These are phyloP conservation scores for Rhorus exstirpatorius DNA, from an alignment of 2,888 invertebrate species.

Conservation along the genomic window DNA sequence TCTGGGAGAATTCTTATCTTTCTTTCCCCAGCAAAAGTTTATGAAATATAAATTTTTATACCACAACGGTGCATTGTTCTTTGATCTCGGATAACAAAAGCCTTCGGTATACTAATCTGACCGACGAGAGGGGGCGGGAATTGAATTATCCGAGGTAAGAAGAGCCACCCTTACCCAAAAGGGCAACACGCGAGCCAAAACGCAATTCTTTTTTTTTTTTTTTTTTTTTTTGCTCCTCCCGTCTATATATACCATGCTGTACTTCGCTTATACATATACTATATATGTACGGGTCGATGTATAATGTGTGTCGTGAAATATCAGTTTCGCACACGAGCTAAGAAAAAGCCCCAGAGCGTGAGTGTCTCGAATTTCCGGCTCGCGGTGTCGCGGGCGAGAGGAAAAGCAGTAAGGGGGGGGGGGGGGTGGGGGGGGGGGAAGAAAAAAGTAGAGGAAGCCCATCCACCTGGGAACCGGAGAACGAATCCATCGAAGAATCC, in stretches of 20 bases:
- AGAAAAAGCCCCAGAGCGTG: conserved; percentile 53
- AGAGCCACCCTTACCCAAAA: conserved; percentile 35
- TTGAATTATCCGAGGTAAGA: conserved; percentile 21
- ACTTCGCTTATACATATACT: too few species aligned
- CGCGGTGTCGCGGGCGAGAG: conserved; percentile 35
- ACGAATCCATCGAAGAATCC: conserved; percentile 69
- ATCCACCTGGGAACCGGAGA: conserved; percentile 64
- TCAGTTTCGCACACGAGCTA: conserved; percentile 67
- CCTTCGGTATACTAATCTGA: conserved; percentile 10
- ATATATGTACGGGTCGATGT: too few species aligned
- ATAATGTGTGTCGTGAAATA: conserved; percentile 45
- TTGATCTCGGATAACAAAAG: neutral
- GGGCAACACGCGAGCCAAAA: conserved; percentile 61
- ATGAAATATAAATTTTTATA: too few species aligned
- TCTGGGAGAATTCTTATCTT: too few species aligned
- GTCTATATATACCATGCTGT: too few species aligned
- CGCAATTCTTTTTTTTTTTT: conserved; percentile 10
- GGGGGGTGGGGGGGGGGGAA: too few species aligned
- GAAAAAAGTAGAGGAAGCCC: conserved; percentile 64
- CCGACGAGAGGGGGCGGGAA: neutral
- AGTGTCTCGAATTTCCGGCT: conserved; percentile 67
- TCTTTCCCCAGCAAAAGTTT: too few species aligned
- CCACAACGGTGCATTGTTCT: too few species aligned
- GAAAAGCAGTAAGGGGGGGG: conserved; percentile 5
- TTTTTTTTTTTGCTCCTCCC: neutral